Evolutionary conservation across 2,113 vertebrate genomes (phyloP).

Genomic region (Delphinus delphis): DNA sequence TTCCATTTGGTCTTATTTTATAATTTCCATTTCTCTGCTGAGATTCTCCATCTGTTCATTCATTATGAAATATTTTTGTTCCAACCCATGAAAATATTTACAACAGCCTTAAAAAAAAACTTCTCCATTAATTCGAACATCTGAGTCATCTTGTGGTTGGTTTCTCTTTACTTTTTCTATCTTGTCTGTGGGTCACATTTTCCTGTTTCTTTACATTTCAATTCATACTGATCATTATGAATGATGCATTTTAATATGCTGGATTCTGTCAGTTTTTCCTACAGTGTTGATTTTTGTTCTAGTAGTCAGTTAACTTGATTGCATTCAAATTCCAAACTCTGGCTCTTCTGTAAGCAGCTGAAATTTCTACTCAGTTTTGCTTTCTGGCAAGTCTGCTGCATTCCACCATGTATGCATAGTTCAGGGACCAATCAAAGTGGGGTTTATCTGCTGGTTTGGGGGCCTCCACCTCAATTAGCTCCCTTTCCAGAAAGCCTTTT

Average conservation of each 20-base stretch:
- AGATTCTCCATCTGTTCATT: background rate
- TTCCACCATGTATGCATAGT: background rate
- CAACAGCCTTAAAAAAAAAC: conserved; percentile 34
- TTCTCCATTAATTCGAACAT: background rate
- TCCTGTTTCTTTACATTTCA: background rate
- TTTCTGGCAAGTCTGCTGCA: background rate
- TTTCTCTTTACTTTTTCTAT: conserved; percentile 30
- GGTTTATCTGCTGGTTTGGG: background rate
- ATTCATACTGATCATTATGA: background rate
- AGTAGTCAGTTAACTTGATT: background rate
- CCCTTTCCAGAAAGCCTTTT: background rate
- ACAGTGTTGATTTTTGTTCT: background rate
- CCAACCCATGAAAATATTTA: conserved; percentile 35
- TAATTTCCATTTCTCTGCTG: conserved; percentile 25
- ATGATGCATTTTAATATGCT: background rate
- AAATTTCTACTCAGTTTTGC: background rate
- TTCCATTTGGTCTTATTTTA: conserved; percentile 28
- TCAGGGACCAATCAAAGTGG: background rate
- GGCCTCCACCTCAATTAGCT: background rate
- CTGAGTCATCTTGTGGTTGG: conserved; percentile 21
- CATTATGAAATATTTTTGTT: conserved; percentile 33
- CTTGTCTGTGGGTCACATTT: background rate
- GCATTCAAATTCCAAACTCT: background rate
- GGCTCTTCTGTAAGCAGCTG: background rate
- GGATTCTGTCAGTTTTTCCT: background rate